These are phyloP conservation scores for Troilus luridus DNA, from an alignment of 2,888 invertebrate species.

Conservation along the genomic window DNA sequence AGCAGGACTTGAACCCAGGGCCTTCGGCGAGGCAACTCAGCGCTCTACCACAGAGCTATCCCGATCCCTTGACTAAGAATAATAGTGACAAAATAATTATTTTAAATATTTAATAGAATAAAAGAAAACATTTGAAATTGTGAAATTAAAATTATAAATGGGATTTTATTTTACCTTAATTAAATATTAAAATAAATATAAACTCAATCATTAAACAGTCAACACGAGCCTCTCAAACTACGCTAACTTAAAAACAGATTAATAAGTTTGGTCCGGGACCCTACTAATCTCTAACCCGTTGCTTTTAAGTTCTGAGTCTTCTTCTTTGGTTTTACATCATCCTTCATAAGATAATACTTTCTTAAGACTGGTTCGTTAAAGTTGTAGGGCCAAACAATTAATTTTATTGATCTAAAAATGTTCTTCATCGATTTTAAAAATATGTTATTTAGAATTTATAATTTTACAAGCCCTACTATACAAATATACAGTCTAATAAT, in stretches of 20 bases:
- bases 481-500: too few species aligned
- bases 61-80: too few species aligned
- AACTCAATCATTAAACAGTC: not conserved
- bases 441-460: too few species aligned
- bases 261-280: not conserved
- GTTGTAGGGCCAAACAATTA: not conserved
- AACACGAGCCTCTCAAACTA: not conserved
- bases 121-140: too few species aligned
- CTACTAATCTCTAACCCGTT: not conserved
- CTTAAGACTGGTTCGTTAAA: not conserved
- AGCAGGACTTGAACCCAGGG: too few species aligned
- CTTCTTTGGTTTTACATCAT: not conserved
- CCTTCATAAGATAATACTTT: not conserved
- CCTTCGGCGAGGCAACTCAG: too few species aligned
- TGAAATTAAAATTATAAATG: not conserved
- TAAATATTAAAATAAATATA: not conserved
- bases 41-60: too few species aligned
- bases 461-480: too few species aligned
- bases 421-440: too few species aligned
- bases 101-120: not conserved
- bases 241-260: not conserved
- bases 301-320: not conserved
- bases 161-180: not conserved
- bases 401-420: too few species aligned
- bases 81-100: not conserved